Evolutionary conservation across 2,888 invertebrate genomes (phyloP).

Genomic region (Drosophila infuscata): DNA sequence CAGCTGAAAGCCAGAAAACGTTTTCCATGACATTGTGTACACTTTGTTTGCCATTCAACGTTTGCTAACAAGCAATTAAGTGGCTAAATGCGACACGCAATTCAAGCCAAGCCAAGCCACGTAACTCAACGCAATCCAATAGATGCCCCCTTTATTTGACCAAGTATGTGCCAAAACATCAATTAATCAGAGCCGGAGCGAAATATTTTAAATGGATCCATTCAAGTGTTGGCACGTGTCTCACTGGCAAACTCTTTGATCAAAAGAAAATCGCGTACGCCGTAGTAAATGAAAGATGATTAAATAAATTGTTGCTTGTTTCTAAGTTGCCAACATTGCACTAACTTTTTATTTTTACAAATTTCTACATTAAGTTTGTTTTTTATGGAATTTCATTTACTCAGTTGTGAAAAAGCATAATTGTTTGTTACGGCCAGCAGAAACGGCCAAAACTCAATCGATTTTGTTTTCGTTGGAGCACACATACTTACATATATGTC

Average conservation of each 20-base stretch:
- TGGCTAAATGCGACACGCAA: conserved; percentile 65
- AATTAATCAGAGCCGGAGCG: conserved; percentile 57
- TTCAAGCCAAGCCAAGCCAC: conserved; percentile 14
- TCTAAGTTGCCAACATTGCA: neutral
- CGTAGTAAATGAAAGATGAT: neutral
- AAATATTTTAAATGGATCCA: neutral
- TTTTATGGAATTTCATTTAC: neutral
- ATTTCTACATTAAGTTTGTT: neutral
- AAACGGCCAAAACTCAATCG: neutral
- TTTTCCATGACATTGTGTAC: conserved; percentile 70
- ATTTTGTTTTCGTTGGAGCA: neutral
- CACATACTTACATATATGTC: no score
- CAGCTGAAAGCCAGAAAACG: conserved; percentile 67
- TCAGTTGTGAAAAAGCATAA: neutral
- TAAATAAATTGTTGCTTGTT: neutral
- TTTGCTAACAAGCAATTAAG: conserved; percentile 72
- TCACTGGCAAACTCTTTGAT: neutral
- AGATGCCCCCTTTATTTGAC: conserved; percentile 38
- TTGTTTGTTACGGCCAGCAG: neutral
- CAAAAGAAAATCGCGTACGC: neutral
- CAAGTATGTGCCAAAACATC: conserved; percentile 55
- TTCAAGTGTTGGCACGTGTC: conserved; percentile 2
- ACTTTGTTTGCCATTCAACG: conserved; percentile 65
- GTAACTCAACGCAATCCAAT: conserved; percentile 1
- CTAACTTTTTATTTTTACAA: neutral